These are phyloP conservation scores for Yasuhikotakia modesta DNA, from an alignment of 2,797 vertebrate species.

Conservation along the genomic window DNA sequence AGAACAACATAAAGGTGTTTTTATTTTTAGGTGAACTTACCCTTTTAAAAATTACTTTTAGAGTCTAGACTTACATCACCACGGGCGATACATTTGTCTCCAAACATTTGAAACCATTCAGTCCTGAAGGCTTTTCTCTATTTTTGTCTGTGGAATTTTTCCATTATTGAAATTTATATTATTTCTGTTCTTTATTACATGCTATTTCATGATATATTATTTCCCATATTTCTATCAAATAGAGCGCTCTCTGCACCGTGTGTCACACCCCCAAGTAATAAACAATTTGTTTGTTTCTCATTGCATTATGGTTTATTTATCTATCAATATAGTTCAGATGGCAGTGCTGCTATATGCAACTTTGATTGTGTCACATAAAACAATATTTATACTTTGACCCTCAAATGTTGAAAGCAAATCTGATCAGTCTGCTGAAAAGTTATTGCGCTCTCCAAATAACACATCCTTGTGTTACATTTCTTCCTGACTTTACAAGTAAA, in stretches of 20 bases:
- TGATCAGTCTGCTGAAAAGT: slow-evolving; percentile 19
- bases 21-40: neutral
- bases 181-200: slow-evolving; percentile 21
- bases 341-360: neutral
- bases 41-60: slow-evolving; percentile 32
- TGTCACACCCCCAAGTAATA: neutral
- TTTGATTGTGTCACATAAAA: neutral
- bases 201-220: neutral
- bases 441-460: slow-evolving; percentile 32
- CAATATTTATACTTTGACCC: neutral
- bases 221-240: slow-evolving; percentile 11
- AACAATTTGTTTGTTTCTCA: neutral
- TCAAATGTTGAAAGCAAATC: slow-evolving; percentile 7
- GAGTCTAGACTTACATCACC: slow-evolving; percentile 30
- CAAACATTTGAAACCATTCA: slow-evolving; percentile 14
- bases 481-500: slow-evolving; percentile 42
- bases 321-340: neutral
- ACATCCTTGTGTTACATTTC: slow-evolving; percentile 10
- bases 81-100: slow-evolving; percentile 22
- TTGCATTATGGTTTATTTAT: slow-evolving; percentile 3
- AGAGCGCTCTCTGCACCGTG: neutral
- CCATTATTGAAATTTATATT: slow-evolving; percentile 43
- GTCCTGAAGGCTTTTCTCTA: slow-evolving; percentile 23
- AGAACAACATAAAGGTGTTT: neutral
- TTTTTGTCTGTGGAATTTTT: slow-evolving; percentile 31